Percentiles rank a stretch among this genome's conserved stretches.
These are phyloP conservation scores for Helicoverpa zea DNA, from an alignment of 1,140 invertebrate genomes.

Conservation along the genomic window DNA sequence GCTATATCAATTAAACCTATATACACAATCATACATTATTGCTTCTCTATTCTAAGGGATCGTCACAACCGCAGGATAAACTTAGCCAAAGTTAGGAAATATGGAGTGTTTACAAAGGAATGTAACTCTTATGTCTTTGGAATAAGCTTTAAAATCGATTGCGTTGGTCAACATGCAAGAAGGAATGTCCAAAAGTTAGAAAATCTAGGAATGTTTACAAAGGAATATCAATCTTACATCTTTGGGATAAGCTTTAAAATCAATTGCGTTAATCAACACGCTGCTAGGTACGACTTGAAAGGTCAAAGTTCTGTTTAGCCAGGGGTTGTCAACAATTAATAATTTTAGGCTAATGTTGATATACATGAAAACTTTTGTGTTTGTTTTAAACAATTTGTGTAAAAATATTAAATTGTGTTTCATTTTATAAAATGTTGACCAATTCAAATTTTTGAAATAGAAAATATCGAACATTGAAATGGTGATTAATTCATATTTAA, in stretches of 20 bases:
- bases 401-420: no score
- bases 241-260: not conserved
- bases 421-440: no score
- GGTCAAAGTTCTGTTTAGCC: not conserved
- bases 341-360: not conserved
- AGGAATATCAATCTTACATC: conserved; percentile 24
- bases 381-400: no score
- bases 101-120: conserved; percentile 24
- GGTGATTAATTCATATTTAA: no score
- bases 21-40: conserved; percentile 34
- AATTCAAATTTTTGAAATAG: no score
- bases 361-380: not conserved
- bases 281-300: not conserved
- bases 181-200: not conserved
- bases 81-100: conserved; percentile 34
- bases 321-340: not conserved
- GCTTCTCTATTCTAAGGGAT: conserved; percentile 34
- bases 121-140: not conserved
- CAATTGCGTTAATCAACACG: not conserved
- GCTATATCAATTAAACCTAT: not conserved
- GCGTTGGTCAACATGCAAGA: not conserved
- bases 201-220: conserved; percentile 24
- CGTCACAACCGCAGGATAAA: conserved; percentile 56
- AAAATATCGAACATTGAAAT: no score
- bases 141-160: conserved; percentile 8